Conservation (phyloP, 2,888 invertebrate genomes). For the Limnephilus marmoratus region DNA sequence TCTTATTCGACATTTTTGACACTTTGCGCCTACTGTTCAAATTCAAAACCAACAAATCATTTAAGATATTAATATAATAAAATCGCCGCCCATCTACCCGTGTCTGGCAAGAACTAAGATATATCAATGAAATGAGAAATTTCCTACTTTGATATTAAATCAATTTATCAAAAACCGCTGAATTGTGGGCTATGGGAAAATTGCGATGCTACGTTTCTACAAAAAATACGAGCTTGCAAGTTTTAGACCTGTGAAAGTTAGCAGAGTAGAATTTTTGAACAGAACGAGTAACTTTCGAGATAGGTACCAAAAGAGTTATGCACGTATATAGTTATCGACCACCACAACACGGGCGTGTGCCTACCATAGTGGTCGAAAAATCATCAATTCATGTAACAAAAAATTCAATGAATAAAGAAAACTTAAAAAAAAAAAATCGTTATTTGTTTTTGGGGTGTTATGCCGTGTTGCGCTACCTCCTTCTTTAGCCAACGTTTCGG, state of each 20-base stretch:
- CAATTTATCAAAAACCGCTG: slow-evolving; percentile 21
- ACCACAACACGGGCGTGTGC: no score
- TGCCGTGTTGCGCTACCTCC: no score
- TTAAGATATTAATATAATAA: neutral
- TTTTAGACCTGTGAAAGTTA: neutral
- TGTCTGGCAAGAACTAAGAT: neutral
- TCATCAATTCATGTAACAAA: no score
- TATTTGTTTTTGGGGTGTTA: no score
- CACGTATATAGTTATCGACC: no score
- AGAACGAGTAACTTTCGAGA: neutral
- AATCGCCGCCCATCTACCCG: neutral
- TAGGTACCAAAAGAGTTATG: neutral
- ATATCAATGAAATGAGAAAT: neutral
- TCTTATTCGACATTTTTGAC: no score
- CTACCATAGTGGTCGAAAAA: no score
- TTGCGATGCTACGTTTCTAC: neutral
- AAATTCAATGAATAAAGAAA: no score
- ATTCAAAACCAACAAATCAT: neutral
- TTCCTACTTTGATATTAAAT: neutral
- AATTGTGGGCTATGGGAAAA: slow-evolving; percentile 14
- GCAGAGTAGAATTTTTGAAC: neutral
- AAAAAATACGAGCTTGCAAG: neutral
- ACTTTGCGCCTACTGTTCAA: neutral
- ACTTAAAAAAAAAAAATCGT: no score
- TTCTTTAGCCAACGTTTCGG: no score